phyloP scores from a whole-genome alignment of 2,113 vertebrate species.

The Benitochromis conjunctus region DNA sequence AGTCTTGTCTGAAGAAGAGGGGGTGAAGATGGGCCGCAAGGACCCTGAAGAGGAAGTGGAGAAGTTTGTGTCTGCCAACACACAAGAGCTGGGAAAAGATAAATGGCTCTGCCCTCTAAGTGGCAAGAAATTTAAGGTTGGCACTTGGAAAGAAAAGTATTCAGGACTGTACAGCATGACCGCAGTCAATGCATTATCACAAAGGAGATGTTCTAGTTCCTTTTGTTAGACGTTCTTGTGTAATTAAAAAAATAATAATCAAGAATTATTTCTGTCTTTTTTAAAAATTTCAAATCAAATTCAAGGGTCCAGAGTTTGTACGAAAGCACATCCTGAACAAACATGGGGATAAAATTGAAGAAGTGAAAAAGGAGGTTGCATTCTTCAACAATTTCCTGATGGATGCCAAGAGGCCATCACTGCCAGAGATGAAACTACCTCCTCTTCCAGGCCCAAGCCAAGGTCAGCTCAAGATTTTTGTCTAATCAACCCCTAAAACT shows the following conservation, averaged over 20 bases:
- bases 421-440: conserved; percentile 86
- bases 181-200: neutral
- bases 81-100: conserved; percentile 92
- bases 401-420: conserved; percentile 85
- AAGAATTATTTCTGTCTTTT: neutral
- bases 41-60: conserved; percentile 89
- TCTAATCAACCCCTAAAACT: neutral
- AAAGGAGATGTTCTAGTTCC: neutral
- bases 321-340: conserved; percentile 93
- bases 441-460: conserved; percentile 81
- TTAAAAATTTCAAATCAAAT: neutral
- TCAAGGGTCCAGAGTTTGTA: conserved; percentile 89
- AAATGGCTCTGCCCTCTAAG: conserved; percentile 95
- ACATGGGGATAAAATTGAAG: conserved; percentile 89
- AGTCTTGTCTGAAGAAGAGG: conserved; percentile 85
- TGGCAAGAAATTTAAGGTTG: conserved; percentile 93
- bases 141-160: neutral
- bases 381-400: conserved; percentile 93
- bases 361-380: conserved; percentile 88
- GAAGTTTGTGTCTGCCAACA: conserved; percentile 90
- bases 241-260: neutral
- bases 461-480: conserved; percentile 52
- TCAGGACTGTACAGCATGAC: neutral
- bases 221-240: neutral
- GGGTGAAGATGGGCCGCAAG: conserved; percentile 86